Evolutionary conservation across 2,113 vertebrate species (phyloP), one percentile per base, ranked within the genome.

Genomic region (Chaetops frenatus): DNA sequence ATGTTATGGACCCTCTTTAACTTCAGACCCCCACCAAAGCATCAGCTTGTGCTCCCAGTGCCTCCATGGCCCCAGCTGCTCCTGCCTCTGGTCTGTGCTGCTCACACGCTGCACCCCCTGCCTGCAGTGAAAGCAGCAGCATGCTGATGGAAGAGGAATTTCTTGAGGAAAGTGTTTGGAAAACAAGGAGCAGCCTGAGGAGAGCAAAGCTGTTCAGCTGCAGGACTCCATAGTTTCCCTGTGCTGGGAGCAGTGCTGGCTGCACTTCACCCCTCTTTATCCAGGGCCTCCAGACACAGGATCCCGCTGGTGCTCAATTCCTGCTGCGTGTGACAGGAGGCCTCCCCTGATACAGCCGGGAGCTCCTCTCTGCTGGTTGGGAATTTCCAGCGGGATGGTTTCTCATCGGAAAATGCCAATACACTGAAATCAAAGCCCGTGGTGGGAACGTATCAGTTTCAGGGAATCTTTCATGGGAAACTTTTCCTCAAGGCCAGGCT

Each of bases 401-500:
- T 94, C 94, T 57, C 96, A 88, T 72, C 33, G 50, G 96, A 86
- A 95, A 96, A 25, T 18, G 61, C 56, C 56, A 13, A 44, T 54
- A 58, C 9, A 1, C 87, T 89, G 93, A 58, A 95, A 91, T 54
- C 96, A 87, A 89, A 95, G 80, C 77, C 73, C 29, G 19, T 4
- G 5, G 51, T 93, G 95, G 87, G 94, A 96, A 81, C 0, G 11
- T 10, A 25, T 64, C 87, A 20, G 13, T 7, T 33, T 9, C 53
- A n/a, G 88, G 53, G 83, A 90, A 82, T 69, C 45, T 64, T 76
- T 25, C 74, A 65, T 93, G 92, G 96, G 94, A 96, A 92, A 88
- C 27, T n/a, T 20, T 7, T 16, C 66, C 33, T 67, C 81, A 5
- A 23, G 31, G 13, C 40, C 87, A 23, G 36, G 65, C 70, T 78